Base-by-base conservation (phyloP, 2,797 vertebrate species). In the Mareca strepera region DNA sequence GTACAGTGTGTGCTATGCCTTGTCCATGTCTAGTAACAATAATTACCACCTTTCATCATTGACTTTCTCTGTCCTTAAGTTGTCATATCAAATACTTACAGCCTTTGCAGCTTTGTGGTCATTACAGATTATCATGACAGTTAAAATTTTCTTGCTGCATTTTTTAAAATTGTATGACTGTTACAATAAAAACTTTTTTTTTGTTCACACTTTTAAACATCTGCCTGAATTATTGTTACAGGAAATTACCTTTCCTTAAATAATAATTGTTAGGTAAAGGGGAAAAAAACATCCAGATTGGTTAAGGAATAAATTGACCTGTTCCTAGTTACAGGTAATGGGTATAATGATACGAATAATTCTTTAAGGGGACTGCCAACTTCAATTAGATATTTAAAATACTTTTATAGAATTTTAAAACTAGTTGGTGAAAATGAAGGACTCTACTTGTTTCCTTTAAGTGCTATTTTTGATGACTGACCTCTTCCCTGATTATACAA, bases 111-210 rank as follows among this genome's bases (percentile, higher is more conserved):
- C 78, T 92, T 93, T 92, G 85, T 96, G 75, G 90, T 96, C 88
- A 78, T 94, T 94, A 86, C 64, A 95, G 80, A 86, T 94, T 96
- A 94, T 93, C 81, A 75, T 87, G 90, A 96, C 94, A 97, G 91
- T 93, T 95, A 91, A 92, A 39, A 85, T 94, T 97, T 96, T 93
- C 90, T 96, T 97, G 78, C 95, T 97, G 85, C 86, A 18, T 80
- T 95, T 94, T 82, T 70, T 53, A 1, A 10, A 81, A 75, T 75
- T 96, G 92, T 96, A 93, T 94, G 64, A 88, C 46, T 96, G 69
- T 91, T 96, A 89, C 70, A 96, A 96, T 97, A 96, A 97, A 97
- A 94, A 28, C n/a, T 44, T 93, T 87, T 85, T 17, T 93, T 94
- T 90, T 93, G 63, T 95, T 97, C 85, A 87, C 86, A 58, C 86